Percentiles rank a stretch among this genome's conserved stretches.
Evolutionary conservation across 2,797 vertebrate genomes (phyloP).

Genomic region (Neomorphus geoffroyi): DNA sequence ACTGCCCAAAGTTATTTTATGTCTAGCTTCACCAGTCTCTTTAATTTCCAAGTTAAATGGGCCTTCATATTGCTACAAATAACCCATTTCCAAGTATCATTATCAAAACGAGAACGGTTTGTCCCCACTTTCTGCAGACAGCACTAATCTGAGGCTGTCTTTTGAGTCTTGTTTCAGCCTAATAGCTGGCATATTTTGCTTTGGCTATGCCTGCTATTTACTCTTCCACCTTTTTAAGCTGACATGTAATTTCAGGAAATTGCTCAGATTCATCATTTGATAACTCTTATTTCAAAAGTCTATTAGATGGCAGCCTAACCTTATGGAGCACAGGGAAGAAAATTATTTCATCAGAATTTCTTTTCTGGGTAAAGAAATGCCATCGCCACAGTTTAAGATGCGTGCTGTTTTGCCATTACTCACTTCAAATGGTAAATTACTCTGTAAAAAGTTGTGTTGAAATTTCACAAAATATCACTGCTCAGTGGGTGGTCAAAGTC

Average conservation of each 20-base stretch:
- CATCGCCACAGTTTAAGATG: background rate
- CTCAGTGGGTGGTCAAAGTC: background rate
- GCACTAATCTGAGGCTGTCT: background rate
- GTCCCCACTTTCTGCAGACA: background rate
- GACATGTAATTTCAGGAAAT: conserved; percentile 43
- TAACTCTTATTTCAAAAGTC: conserved; percentile 15
- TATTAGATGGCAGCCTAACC: background rate
- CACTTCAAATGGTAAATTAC: background rate
- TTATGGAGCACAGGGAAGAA: background rate
- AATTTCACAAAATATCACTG: background rate
- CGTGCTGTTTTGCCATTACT: background rate
- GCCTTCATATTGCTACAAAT: background rate
- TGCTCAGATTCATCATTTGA: conserved; percentile 7
- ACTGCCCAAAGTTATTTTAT: background rate
- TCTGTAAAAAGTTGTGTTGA: background rate
- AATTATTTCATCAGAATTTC: background rate
- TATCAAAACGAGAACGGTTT: conserved; percentile 1
- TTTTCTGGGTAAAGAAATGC: background rate
- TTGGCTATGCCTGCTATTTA: conserved; percentile 11
- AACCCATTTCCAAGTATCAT: background rate
- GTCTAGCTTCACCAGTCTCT: background rate
- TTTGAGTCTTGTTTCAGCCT: background rate
- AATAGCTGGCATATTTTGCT: conserved; percentile 4
- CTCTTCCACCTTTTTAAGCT: background rate
- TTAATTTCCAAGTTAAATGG: conserved; percentile 28